Percentiles rank a stretch among this genome's conserved stretches.
phyloP scores from a whole-genome alignment of 1,140 invertebrate genomes.

The Paraescarpia echinospica region DNA sequence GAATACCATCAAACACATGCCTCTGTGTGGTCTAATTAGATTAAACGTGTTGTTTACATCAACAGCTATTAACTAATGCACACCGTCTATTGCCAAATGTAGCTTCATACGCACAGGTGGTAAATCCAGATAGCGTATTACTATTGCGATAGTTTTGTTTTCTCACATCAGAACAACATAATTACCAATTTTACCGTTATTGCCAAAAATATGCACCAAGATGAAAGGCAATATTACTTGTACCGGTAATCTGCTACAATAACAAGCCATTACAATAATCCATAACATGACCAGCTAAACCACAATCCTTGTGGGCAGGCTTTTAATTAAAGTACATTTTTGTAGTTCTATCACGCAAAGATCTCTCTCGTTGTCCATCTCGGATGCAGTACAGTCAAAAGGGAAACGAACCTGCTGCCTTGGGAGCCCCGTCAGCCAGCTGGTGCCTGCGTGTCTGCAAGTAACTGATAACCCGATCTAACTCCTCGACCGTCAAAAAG shows the following conservation, averaged over 20 bases:
- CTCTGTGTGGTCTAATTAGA: background rate
- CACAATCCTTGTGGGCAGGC: background rate
- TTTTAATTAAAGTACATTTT: background rate
- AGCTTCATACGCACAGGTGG: background rate
- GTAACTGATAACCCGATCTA: constrained; percentile 79
- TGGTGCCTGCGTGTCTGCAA: constrained; percentile 73
- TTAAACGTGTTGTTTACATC: too few relatives aligned
- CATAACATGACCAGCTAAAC: background rate
- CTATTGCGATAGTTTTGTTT: background rate
- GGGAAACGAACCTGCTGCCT: background rate
- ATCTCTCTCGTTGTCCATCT: background rate
- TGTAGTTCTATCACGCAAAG: background rate
- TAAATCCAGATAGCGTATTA: background rate
- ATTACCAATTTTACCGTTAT: background rate
- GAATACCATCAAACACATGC: background rate
- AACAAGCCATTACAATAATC: background rate
- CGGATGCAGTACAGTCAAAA: background rate
- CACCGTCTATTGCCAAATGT: background rate
- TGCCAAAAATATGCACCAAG: background rate
- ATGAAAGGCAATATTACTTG: background rate
- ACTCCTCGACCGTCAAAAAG: constrained; percentile 76
- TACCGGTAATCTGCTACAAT: background rate
- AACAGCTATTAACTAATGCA: background rate
- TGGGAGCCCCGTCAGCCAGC: constrained; percentile 14
- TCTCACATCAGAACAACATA: background rate